Base-by-base conservation (phyloP, 2,888 invertebrate species). In the Andrena marginata region DNA sequence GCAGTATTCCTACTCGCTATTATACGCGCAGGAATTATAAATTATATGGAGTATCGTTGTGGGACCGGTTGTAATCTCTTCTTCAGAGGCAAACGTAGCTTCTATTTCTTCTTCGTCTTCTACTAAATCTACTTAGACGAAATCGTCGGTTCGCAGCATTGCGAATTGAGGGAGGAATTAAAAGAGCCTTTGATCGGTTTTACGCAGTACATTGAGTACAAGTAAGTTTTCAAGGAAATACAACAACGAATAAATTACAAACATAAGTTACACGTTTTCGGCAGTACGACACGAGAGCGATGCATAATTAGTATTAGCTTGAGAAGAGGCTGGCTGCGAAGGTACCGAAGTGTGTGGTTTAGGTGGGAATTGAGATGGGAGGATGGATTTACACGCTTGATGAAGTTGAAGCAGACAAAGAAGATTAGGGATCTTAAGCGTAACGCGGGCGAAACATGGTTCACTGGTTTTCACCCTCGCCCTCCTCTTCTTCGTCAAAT, bases 401-500 rank as follows among this genome's bases (percentile, higher is more conserved):
- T 20, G 26, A n/a, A 59, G 42, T 10, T 10, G 69, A 69, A 69
- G 35, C 29, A 8, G 33, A 33, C 62, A 62, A 62, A 62, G 33
- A 10, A 23, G n/a, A 63, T 20, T 23, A 33, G 0, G 23, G 63
- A 63, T 63, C 63, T 16, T 42, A 23, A 33, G 63, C 10, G 42
- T 33, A 23, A 23, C 2, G 20, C 8, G 23, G 29, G n/a, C 7
- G 31, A 29, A 31, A 23, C 48, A 8, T 16, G 48, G 33, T 73
- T 80, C 94, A 87, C 75, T 92, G 91, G 35, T 92, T 92, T 76
- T 93, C 94, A 74, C 92, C 93, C 87, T 94, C 94, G 83, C 93
- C 94, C 85, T 94, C 94, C 75, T 94, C 95, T 91, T 98, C 97
- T 92, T 97, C 97, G 92, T 97, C 98, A 92, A 97, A 97, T 95